These are phyloP conservation scores for Pegoplata infirma DNA, from an alignment of 2,888 invertebrate species.

Conservation along the genomic window DNA sequence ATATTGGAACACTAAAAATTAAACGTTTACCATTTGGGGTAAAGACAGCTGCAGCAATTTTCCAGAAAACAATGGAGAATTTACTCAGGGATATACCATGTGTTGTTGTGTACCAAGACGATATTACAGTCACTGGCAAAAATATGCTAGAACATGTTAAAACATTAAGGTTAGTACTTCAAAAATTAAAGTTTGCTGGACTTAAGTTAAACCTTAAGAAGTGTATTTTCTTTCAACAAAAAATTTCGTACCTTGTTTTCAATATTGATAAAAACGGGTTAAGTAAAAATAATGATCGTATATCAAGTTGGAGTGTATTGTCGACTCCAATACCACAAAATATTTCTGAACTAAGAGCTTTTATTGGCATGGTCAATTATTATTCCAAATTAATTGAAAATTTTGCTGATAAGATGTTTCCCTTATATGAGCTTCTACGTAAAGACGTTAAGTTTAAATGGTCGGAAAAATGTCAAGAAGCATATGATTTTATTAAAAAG, in stretches of 20 bases:
- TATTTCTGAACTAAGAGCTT: constrained; percentile 37
- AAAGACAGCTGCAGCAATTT: too few species aligned
- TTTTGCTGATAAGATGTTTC: constrained; percentile 43
- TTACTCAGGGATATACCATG: neutral
- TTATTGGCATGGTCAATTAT: constrained; percentile 42
- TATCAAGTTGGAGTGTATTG: neutral
- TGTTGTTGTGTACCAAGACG: neutral
- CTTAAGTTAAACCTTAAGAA: constrained; percentile 20
- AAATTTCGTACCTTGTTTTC: neutral
- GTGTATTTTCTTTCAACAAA: too few species aligned
- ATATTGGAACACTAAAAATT: neutral
- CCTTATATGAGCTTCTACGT: constrained; percentile 47
- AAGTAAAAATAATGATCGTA: constrained; percentile 30
- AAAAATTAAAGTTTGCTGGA: neutral
- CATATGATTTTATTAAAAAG: constrained; percentile 68
- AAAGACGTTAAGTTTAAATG: constrained; percentile 65
- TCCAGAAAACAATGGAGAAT: neutral
- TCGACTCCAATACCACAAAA: constrained; percentile 32
- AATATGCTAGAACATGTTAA: neutral
- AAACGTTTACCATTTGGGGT: neutral
- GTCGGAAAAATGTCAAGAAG: constrained; percentile 62
- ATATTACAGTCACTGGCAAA: neutral
- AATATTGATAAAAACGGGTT: constrained; percentile 28
- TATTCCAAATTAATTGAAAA: constrained; percentile 53
- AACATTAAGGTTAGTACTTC: neutral